These are phyloP conservation scores for Macrocentrus cingulum DNA, from an alignment of 1,140 invertebrate species.

Conservation along the genomic window DNA sequence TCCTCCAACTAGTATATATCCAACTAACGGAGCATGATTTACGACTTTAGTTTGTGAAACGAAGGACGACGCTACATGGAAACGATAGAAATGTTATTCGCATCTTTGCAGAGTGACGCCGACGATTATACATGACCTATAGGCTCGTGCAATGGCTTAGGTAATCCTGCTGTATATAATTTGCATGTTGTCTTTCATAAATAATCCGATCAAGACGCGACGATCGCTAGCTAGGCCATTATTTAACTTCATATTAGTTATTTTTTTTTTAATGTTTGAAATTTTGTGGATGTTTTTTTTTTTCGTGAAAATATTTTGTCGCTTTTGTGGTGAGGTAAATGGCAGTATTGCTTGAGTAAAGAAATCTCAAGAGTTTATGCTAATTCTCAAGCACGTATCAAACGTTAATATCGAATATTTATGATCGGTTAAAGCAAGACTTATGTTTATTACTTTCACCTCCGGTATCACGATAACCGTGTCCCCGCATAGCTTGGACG, in stretches of 20 bases:
- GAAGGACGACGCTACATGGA: constrained; percentile 29
- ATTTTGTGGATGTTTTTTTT: too few relatives aligned
- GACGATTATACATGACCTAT: background rate
- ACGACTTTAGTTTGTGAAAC: constrained; percentile 24
- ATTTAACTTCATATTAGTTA: too few relatives aligned
- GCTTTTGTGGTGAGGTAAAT: too few relatives aligned
- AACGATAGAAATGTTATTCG: constrained; percentile 32
- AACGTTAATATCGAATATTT: constrained; percentile 58
- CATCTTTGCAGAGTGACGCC: background rate
- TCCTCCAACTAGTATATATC: constrained; percentile 27
- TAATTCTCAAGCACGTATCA: constrained; percentile 49
- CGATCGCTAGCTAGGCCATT: too few relatives aligned
- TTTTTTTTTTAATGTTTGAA: too few relatives aligned
- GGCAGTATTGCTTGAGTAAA: too few relatives aligned
- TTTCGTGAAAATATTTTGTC: too few relatives aligned
- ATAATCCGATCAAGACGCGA: too few relatives aligned
- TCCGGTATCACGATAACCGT: constrained; percentile 43
- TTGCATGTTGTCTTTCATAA: too few relatives aligned
- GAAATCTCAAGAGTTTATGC: constrained; percentile 49
- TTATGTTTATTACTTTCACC: constrained; percentile 56
- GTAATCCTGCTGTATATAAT: background rate
- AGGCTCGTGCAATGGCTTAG: background rate
- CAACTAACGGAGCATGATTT: constrained; percentile 31
- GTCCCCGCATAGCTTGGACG: constrained; percentile 26
- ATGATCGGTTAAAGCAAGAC: constrained; percentile 51